Conservation (phyloP, 2,888 invertebrate species). For the Leucania comma region DNA sequence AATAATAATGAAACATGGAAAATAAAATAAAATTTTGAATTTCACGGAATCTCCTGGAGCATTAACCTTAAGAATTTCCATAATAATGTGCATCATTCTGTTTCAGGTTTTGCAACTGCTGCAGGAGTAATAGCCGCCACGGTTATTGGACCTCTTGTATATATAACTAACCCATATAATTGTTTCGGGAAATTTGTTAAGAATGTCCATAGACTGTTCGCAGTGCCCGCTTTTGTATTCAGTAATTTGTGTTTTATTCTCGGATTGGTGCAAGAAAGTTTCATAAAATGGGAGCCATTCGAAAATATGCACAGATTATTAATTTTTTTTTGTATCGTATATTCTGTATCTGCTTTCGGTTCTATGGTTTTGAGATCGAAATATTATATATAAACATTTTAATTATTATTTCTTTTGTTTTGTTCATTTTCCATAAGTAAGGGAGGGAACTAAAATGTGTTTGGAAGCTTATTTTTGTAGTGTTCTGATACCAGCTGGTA, state of each 20-base stretch:
- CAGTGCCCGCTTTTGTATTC: background rate
- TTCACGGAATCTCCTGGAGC: too few relatives aligned
- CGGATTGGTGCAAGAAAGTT: constrained; percentile 24
- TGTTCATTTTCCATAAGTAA: background rate
- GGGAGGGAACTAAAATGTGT: background rate
- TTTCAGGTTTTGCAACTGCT: constrained; percentile 27
- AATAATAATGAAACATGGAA: too few relatives aligned
- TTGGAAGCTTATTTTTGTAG: background rate
- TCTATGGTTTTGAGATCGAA: background rate
- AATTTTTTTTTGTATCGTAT: background rate
- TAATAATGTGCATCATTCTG: constrained; percentile 6
- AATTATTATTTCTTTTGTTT: background rate
- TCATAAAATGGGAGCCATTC: constrained; percentile 8
- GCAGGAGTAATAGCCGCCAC: background rate
- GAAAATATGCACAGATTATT: background rate
- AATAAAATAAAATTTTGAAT: too few relatives aligned
- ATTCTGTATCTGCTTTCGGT: background rate
- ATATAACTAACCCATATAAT: background rate
- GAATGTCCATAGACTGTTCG: background rate
- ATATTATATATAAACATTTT: constrained; percentile 11
- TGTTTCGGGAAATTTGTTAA: fast-evolving
- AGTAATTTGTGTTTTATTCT: constrained; percentile 9
- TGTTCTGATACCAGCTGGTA: background rate
- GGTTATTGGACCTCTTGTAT: background rate
- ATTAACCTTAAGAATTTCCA: too few relatives aligned